These are phyloP conservation scores for Apostichopus japonicus DNA, from an alignment of 35 echinoderm and acorn worm genomes.

Conservation along the genomic window DNA sequence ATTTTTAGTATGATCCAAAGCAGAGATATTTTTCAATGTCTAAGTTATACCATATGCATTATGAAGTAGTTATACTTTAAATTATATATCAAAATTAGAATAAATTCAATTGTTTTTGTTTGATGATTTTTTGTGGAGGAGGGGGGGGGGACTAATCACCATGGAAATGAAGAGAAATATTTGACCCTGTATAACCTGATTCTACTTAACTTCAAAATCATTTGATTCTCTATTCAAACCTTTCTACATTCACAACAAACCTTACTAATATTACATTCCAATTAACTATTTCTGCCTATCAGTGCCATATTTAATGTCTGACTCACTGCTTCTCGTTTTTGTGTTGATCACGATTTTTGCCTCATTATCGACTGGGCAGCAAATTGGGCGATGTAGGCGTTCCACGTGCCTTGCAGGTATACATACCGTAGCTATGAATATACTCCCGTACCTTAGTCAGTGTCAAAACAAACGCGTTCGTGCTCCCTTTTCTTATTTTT, in stretches of 20 bases:
- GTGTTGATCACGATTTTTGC: constrained; percentile 31
- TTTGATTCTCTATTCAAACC: neutral
- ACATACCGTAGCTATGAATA: constrained; percentile 48
- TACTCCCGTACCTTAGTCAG: constrained; percentile 31
- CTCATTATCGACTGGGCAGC: constrained; percentile 43
- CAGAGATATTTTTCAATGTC: too few relatives aligned
- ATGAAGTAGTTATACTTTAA: too few relatives aligned
- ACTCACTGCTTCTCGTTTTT: neutral
- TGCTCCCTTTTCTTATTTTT: constrained; percentile 40
- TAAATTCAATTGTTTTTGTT: too few relatives aligned
- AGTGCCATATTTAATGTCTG: constrained; percentile 5
- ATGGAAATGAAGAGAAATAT: too few relatives aligned
- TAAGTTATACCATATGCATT: too few relatives aligned
- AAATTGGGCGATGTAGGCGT: constrained; percentile 20
- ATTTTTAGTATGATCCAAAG: too few relatives aligned
- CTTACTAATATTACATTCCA: neutral
- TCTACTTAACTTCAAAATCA: neutral
- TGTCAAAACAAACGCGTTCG: constrained; percentile 35
- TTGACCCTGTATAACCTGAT: neutral
- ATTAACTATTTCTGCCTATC: constrained; percentile 2
- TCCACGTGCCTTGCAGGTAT: constrained; percentile 38
- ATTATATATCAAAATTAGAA: too few relatives aligned
- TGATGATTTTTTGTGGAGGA: too few relatives aligned
- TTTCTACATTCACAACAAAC: neutral
- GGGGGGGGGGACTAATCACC: too few relatives aligned